These are phyloP conservation scores for Thumatha senex DNA, from an alignment of 2,888 invertebrate genomes.

Conservation along the genomic window DNA sequence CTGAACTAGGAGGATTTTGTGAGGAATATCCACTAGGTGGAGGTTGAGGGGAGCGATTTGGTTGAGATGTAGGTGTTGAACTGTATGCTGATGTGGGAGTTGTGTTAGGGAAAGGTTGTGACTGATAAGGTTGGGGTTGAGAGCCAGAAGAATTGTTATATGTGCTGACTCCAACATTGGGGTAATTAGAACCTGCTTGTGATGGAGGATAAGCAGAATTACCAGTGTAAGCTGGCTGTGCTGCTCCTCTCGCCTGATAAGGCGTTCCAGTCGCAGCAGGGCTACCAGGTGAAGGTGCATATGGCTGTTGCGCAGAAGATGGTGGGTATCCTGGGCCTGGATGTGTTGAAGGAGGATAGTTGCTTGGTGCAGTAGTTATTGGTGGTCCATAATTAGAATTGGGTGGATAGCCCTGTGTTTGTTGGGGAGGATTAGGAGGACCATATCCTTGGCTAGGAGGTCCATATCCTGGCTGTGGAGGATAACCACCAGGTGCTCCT, in stretches of 20 bases:
- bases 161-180: constrained; percentile 76
- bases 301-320: constrained; percentile 73
- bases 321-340: constrained; percentile 76
- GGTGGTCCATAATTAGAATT: constrained; percentile 85
- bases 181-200: constrained; percentile 70
- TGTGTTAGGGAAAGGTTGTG: constrained; percentile 77
- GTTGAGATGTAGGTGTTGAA: constrained; percentile 77
- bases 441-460: constrained; percentile 86
- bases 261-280: constrained; percentile 71
- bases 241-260: constrained; percentile 69
- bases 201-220: constrained; percentile 75
- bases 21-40: constrained; percentile 81
- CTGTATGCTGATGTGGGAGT: constrained; percentile 81
- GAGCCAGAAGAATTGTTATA: constrained; percentile 73
- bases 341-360: constrained; percentile 81
- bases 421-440: constrained; percentile 84
- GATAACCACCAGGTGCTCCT: constrained; percentile 83
- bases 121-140: constrained; percentile 77
- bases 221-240: constrained; percentile 75
- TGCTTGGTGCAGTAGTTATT: constrained; percentile 82
- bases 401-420: constrained; percentile 87
- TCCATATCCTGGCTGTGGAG: constrained; percentile 87
- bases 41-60: constrained; percentile 83
- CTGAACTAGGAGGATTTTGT: constrained; percentile 82
- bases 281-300: constrained; percentile 77